phyloP scores from a whole-genome alignment of 2,113 vertebrate species.

The Cepphus grylle region DNA sequence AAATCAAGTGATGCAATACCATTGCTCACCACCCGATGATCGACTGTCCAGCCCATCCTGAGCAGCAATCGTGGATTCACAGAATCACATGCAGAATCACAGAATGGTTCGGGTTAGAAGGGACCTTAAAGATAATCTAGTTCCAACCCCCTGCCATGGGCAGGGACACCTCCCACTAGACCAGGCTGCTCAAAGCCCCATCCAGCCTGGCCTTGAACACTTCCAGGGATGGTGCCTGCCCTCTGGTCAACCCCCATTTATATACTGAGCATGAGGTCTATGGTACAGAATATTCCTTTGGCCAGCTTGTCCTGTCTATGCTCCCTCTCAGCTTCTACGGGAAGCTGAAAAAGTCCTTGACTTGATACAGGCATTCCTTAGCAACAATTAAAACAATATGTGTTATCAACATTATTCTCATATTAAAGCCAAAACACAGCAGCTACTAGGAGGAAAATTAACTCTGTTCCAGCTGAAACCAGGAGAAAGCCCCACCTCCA shows the following conservation, averaged over 20 bases:
- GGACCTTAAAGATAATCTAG: too few species aligned
- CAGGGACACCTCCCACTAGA: too few species aligned
- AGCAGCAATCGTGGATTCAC: not conserved
- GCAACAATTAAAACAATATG: not conserved
- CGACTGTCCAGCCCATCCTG: not conserved
- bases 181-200: too few species aligned
- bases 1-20: not conserved
- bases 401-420: not conserved
- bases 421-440: not conserved
- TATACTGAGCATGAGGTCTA: not conserved
- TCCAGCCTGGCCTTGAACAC: too few species aligned
- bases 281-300: not conserved
- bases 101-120: too few species aligned
- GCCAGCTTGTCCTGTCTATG: not conserved
- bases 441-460: not conserved
- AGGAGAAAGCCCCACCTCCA: not conserved
- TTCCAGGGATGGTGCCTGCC: not conserved
- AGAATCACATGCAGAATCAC: too few species aligned
- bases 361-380: not conserved
- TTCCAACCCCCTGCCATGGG: too few species aligned
- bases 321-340: not conserved
- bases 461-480: not conserved
- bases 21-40: not conserved
- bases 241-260: not conserved
- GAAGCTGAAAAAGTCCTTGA: not conserved